Base-by-base conservation (phyloP, 2,113 vertebrate genomes). In the Brienomyrus brachyistius region DNA sequence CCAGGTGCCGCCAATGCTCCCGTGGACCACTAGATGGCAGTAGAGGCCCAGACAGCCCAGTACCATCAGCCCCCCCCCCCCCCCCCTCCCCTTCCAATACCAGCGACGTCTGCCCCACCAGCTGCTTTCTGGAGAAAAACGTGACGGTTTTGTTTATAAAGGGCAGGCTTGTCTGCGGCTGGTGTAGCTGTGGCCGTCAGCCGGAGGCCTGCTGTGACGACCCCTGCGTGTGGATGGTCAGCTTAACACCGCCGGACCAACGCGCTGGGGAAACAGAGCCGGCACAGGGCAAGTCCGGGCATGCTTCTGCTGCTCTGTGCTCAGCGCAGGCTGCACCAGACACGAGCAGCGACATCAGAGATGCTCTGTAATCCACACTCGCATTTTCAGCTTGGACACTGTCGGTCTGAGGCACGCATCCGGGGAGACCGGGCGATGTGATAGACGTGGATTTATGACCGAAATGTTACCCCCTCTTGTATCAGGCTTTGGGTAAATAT, bases 11-110 rank as follows among this genome's bases (percentile, higher is more conserved):
- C 7, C 31, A 87, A 40, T 56, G 48, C 51, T 31, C 31, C 31
- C 21, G 1, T 17, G 50, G 27, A 21, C 50, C 90, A 90, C 90
- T 84, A 90, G 90, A 88, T 90, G 90, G 87, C 90, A 88, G 90
- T 90, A 70, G 51, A 83, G 77, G n/a, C 87, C n/a, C 84, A 90
- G 45, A 47, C 5, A 87, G 83, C 8, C 31, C n/a, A 27, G 54
- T 21, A 35, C 43, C 23, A 11, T n/a, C 21, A 7, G 17, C 17
- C 21, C 23, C 17, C 7, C 13, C 21, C 23, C 17, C 7, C 13
- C 62, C 3, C n/a, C 54, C 27, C 19, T 17, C 66, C 31, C 40
- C 43, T 31, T 27, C 19, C n/a, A 2, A 31, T 35, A 77, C 31
- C 13, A 21, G 74, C 27, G n/a, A 83, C 47, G 87, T 88, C 51